Evolutionary conservation across 1,140 invertebrate species (phyloP).

Genomic region (Penaeus japonicus): DNA sequence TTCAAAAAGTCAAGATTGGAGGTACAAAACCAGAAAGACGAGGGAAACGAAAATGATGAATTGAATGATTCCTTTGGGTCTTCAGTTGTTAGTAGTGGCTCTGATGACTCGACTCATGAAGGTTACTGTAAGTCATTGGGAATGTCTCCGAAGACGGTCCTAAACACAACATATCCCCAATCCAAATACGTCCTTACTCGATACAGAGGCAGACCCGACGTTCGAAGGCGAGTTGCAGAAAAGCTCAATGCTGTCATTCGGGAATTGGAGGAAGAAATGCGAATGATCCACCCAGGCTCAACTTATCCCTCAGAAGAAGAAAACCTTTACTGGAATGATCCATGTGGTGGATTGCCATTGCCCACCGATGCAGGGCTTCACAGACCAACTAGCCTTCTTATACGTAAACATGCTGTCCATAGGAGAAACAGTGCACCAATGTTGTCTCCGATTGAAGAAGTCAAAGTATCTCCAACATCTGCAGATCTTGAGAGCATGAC

Average conservation of each 20-base stretch:
- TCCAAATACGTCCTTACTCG: neutral
- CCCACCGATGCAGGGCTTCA: neutral
- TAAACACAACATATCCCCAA: neutral
- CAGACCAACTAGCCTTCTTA: constrained; percentile 20
- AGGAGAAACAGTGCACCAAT: constrained; percentile 46
- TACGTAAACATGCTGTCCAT: neutral
- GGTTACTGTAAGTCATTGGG: neutral
- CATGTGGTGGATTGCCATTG: neutral
- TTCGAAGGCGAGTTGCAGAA: constrained; percentile 46
- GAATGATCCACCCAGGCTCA: neutral
- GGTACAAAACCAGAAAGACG: neutral
- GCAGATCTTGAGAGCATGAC: neutral
- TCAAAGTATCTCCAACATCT: neutral
- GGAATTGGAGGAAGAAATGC: constrained; percentile 47
- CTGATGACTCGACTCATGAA: neutral
- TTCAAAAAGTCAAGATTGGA: neutral
- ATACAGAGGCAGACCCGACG: constrained; percentile 30
- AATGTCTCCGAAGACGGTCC: neutral
- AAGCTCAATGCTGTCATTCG: constrained; percentile 32
- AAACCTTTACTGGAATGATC: neutral
- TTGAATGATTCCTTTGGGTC: constrained; percentile 14
- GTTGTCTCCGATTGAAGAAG: constrained; percentile 45
- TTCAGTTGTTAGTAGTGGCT: constrained; percentile 4
- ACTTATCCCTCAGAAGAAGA: neutral
- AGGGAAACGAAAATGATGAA: neutral